Evolutionary conservation across 2,888 invertebrate species (phyloP).

Genomic region (Rhogogaster chlorosoma): DNA sequence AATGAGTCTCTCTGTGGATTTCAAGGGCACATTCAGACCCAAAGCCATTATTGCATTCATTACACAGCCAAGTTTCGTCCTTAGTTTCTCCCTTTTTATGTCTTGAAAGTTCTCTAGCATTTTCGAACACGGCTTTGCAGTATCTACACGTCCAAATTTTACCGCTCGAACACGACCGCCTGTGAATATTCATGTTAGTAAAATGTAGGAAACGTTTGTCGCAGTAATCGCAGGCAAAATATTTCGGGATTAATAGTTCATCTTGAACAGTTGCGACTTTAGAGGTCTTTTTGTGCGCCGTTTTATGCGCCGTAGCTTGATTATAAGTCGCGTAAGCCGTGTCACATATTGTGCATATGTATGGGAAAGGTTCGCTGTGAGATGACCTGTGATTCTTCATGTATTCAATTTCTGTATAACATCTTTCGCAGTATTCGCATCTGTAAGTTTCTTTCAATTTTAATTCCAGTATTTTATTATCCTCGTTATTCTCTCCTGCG

Average conservation of each 20-base stretch:
- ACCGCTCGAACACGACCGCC: conserved; percentile 40
- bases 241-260: conserved; percentile 49
- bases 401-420: conserved; percentile 44
- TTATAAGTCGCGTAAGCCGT: conserved; percentile 54
- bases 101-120: conserved; percentile 40
- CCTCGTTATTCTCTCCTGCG: not conserved
- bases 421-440: conserved; percentile 57
- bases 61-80: conserved; percentile 47
- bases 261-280: conserved; percentile 4
- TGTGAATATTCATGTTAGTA: conserved; percentile 55
- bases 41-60: conserved; percentile 46
- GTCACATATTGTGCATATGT: conserved; percentile 56
- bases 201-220: conserved; percentile 52
- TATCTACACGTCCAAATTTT: conserved; percentile 49
- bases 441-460: conserved; percentile 48
- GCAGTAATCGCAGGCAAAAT: conserved; percentile 53
- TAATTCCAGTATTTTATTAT: conserved; percentile 33
- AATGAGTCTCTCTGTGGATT: conserved; percentile 49
- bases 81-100: conserved; percentile 52
- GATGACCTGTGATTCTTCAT: conserved; percentile 45
- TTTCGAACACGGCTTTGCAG: conserved; percentile 51
- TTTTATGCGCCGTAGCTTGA: conserved; percentile 55
- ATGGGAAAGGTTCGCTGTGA: conserved; percentile 53
- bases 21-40: conserved; percentile 50
- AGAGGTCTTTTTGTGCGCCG: conserved; percentile 49